phyloP scores from a whole-genome alignment of 2,888 invertebrate genomes.

The Hipparchia semele region DNA sequence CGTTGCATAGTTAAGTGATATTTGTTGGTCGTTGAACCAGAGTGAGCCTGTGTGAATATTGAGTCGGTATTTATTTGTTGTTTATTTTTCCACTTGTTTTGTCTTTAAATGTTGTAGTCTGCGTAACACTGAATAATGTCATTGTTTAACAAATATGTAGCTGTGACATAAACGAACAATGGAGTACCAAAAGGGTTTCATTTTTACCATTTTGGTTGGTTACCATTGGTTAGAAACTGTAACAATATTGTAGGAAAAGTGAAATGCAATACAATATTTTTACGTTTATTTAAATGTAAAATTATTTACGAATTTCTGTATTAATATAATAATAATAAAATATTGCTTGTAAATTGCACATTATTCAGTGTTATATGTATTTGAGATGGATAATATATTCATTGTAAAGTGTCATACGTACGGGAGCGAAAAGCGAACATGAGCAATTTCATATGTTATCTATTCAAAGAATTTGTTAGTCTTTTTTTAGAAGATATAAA shows the following conservation, averaged over 20 bases:
- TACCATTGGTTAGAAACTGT: too few relatives aligned
- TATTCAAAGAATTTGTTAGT: background rate
- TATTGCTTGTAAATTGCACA: background rate
- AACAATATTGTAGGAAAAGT: too few relatives aligned
- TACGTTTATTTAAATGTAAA: too few relatives aligned
- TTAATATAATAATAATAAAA: too few relatives aligned
- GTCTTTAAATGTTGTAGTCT: slow-evolving; percentile 32
- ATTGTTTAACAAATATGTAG: background rate
- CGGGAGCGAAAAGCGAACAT: background rate
- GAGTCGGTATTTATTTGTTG: slow-evolving; percentile 52
- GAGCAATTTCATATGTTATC: background rate
- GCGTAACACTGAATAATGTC: slow-evolving; percentile 28
- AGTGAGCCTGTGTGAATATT: slow-evolving; percentile 45
- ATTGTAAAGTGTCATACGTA: slow-evolving; percentile 10
- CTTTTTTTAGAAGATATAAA: background rate
- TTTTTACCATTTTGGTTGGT: too few relatives aligned
- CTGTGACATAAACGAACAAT: too few relatives aligned
- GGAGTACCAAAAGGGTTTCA: too few relatives aligned
- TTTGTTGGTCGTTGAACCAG: slow-evolving; percentile 11
- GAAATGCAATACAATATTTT: too few relatives aligned
- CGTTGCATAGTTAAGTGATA: slow-evolving; percentile 17
- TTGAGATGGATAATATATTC: slow-evolving; percentile 28
- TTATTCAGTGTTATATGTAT: slow-evolving; percentile 26
- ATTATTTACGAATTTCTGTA: too few relatives aligned
- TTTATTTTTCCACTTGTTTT: slow-evolving; percentile 41